phyloP scores from a whole-genome alignment of 2,113 vertebrate species.

The Sorex fumeus region DNA sequence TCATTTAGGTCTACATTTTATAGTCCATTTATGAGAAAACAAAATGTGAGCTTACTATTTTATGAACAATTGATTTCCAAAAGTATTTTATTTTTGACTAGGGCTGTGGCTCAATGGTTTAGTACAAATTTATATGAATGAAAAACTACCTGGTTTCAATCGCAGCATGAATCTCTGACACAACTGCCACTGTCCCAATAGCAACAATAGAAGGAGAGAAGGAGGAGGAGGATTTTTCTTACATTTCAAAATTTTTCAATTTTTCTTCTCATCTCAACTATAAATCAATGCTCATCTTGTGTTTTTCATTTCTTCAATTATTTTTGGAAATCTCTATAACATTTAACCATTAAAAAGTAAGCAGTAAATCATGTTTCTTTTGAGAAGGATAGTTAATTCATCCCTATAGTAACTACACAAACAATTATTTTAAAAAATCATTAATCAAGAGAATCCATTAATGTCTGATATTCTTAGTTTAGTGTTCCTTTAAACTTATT shows the following conservation, averaged over 20 bases:
- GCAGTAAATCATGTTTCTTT: background rate
- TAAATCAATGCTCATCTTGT: background rate
- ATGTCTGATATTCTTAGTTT: slow-evolving; percentile 57
- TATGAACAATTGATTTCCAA: slow-evolving; percentile 81
- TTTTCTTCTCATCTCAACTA: background rate
- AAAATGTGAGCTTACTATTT: slow-evolving; percentile 58
- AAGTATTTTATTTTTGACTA: background rate
- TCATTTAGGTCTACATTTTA: slow-evolving; percentile 52
- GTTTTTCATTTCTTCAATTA: slow-evolving; percentile 55
- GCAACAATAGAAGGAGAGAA: no score
- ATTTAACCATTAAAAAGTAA: slow-evolving; percentile 57
- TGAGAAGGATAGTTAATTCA: slow-evolving; percentile 30
- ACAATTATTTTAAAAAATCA: background rate
- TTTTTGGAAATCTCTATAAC: slow-evolving; percentile 71
- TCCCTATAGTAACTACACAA: slow-evolving; percentile 20
- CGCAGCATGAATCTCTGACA: no score
- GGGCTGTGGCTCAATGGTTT: no score
- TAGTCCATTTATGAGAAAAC: slow-evolving; percentile 76
- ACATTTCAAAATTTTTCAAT: slow-evolving; percentile 62
- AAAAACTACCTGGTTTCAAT: no score
- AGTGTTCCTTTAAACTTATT: background rate
- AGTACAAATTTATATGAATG: no score
- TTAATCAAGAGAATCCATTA: slow-evolving; percentile 47
- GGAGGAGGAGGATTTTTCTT: slow-evolving; percentile 62
- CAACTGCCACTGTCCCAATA: no score